Conservation (phyloP, 1,140 invertebrate species). For the Chrysomallon squamiferum region DNA sequence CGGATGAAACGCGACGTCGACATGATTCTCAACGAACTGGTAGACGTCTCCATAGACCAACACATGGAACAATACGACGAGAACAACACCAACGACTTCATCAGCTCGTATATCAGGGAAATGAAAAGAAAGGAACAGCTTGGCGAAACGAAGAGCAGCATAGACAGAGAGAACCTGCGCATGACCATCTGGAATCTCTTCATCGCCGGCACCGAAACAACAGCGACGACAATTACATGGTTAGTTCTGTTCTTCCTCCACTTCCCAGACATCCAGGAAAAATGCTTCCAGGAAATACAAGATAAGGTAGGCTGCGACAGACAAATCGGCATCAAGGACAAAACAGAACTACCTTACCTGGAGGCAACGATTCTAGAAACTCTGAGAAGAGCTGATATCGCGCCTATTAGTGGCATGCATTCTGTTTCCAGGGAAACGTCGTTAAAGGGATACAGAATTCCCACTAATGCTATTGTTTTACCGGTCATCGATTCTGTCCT, state of each 20-base stretch:
- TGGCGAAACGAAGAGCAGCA: background rate
- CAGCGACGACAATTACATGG: constrained; percentile 84
- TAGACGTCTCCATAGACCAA: background rate
- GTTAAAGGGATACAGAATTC: constrained; percentile 53
- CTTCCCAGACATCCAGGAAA: constrained; percentile 75
- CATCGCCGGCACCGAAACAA: constrained; percentile 88
- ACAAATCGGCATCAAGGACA: constrained; percentile 22
- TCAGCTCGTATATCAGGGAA: constrained; percentile 17
- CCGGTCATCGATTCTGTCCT: constrained; percentile 50
- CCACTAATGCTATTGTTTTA: constrained; percentile 46
- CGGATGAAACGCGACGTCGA: background rate
- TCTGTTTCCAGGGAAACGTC: constrained; percentile 34
- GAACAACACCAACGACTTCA: constrained; percentile 17
- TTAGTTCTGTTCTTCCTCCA: constrained; percentile 82
- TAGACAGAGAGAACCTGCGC: constrained; percentile 7
- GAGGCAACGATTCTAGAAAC: constrained; percentile 35
- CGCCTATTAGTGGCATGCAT: constrained; percentile 55
- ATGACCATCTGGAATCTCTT: constrained; percentile 74
- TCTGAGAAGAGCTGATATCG: constrained; percentile 22
- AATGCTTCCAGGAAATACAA: constrained; percentile 89
- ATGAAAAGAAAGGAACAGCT: constrained; percentile 10
- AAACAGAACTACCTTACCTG: constrained; percentile 22
- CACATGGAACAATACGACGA: constrained; percentile 10
- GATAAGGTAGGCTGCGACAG: constrained; percentile 16
- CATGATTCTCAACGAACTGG: background rate